These are phyloP conservation scores for Siderastrea radians DNA, from an alignment of 92 coral and sea anemone species.

Conservation along the genomic window DNA sequence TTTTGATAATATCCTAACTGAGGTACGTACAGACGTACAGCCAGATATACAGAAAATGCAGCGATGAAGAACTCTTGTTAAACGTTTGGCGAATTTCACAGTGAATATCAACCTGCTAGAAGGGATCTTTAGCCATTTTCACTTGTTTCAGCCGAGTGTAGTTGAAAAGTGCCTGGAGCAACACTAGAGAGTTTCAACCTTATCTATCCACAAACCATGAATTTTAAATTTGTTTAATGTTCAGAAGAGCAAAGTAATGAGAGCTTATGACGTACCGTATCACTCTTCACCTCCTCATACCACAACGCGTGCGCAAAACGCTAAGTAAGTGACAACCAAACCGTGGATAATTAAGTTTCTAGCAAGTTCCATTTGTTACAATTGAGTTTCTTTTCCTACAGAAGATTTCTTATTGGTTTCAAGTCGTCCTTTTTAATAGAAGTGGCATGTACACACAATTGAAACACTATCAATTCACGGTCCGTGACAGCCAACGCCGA, in stretches of 20 bases:
- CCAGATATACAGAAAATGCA: background rate
- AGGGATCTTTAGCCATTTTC: background rate
- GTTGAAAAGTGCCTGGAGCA: background rate
- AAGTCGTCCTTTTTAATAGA: background rate
- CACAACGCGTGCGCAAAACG: slow-evolving; percentile 18
- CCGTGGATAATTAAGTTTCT: background rate
- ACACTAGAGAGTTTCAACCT: background rate
- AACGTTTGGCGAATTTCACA: background rate
- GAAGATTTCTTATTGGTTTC: background rate
- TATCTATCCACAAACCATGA: background rate
- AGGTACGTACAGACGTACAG: background rate
- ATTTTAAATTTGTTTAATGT: background rate
- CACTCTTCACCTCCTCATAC: background rate
- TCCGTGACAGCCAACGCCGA: background rate
- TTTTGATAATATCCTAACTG: background rate
- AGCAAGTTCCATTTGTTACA: background rate
- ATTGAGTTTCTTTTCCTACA: too few species aligned
- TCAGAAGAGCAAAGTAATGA: background rate
- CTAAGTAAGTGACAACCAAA: background rate
- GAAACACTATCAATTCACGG: background rate
- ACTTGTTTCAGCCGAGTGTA: background rate
- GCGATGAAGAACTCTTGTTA: background rate
- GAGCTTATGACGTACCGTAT: background rate
- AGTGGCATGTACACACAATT: background rate
- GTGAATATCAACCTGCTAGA: background rate